Percentiles rank a stretch among this genome's conserved stretches.
These are phyloP conservation scores for Malurus leucopterus DNA, from an alignment of 2,797 vertebrate species.

Conservation along the genomic window DNA sequence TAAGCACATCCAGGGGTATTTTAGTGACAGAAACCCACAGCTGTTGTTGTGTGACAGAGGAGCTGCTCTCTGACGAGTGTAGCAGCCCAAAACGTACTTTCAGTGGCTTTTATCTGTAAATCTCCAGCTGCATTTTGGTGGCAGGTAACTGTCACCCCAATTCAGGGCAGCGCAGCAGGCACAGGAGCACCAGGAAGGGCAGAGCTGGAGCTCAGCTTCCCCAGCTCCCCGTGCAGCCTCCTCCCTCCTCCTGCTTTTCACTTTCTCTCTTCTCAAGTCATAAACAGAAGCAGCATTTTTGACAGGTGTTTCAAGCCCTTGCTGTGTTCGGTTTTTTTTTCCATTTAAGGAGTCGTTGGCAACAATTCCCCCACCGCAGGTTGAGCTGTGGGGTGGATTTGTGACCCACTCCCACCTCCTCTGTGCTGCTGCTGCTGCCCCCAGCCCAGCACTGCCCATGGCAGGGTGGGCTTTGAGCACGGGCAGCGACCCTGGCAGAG, in stretches of 20 bases:
- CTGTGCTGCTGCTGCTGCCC: neutral
- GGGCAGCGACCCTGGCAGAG: constrained; percentile 30
- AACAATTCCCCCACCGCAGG: neutral
- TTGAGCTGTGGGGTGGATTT: neutral
- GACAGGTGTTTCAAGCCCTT: constrained; percentile 33
- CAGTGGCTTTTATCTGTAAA: constrained; percentile 1
- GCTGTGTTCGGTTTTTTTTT: neutral
- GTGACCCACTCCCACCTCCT: neutral
- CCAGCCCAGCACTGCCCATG: neutral
- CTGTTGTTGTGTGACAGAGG: rapidly evolving
- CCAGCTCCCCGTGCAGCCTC: neutral
- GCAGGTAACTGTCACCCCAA: constrained; percentile 2
- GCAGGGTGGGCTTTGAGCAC: constrained; percentile 1
- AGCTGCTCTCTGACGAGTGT: neutral
- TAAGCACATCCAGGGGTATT: neutral
- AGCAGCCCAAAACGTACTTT: neutral
- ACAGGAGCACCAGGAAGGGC: neutral
- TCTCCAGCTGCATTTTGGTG: neutral
- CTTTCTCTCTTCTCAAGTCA: neutral
- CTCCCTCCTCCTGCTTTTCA: neutral
- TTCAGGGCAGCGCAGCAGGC: neutral
- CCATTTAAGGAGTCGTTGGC: neutral
- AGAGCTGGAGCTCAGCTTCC: neutral
- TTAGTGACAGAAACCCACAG: neutral
- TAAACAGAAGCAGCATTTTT: neutral